A percentile compares a stretch with the other conserved stretches of the same genome.
These are phyloP conservation scores for Phylloscopus trochilus DNA, from an alignment of 2,113 vertebrate species.

Conservation along the genomic window DNA sequence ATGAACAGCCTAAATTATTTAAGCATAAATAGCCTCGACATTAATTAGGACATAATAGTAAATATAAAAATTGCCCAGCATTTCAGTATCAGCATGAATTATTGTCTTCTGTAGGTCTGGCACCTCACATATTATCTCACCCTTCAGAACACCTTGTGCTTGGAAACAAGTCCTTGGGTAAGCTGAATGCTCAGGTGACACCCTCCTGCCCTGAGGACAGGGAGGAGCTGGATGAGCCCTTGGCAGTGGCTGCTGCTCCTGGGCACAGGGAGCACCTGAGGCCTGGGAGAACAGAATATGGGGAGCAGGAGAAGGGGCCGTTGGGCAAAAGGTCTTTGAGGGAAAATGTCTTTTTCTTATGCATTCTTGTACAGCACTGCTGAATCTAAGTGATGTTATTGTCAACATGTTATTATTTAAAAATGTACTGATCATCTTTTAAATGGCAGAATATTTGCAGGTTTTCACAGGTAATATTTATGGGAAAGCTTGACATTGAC, in stretches of 20 bases:
- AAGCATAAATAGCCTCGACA: neutral
- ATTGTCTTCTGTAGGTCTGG: neutral
- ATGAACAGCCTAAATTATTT: neutral
- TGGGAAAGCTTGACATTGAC: neutral
- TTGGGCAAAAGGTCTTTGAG: neutral
- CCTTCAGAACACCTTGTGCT: neutral
- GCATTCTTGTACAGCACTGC: neutral
- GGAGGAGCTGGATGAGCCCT: neutral
- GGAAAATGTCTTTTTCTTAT: neutral
- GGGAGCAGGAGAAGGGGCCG: neutral
- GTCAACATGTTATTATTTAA: accelerated
- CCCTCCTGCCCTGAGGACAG: neutral
- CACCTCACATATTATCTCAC: neutral
- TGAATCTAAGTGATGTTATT: neutral
- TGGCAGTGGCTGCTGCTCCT: neutral
- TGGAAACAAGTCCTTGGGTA: neutral
- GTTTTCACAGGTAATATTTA: neutral
- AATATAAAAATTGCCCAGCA: neutral
- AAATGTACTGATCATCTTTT: neutral
- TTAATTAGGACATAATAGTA: neutral
- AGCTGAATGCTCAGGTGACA: neutral
- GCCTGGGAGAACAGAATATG: neutral
- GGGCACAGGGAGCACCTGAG: neutral
- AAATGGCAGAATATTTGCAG: neutral
- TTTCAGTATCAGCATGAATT: neutral